phyloP scores from a whole-genome alignment of 2,113 vertebrate genomes.

The Microcebus tavaratra region DNA sequence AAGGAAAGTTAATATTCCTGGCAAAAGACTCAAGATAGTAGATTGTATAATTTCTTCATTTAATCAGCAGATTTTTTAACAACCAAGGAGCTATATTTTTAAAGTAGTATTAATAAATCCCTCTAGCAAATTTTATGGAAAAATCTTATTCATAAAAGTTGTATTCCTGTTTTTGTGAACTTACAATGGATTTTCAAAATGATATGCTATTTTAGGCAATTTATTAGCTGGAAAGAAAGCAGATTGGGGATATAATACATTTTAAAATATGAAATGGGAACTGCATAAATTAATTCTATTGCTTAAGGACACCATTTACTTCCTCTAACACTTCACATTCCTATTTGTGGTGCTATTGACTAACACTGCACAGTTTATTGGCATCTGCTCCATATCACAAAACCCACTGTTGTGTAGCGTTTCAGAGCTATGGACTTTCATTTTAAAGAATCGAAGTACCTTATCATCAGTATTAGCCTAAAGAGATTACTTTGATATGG shows the following conservation, averaged over 20 bases:
- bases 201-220: slow-evolving; percentile 36
- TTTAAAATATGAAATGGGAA: slow-evolving; percentile 24
- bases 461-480: background rate
- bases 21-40: background rate
- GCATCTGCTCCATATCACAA: slow-evolving; percentile 59
- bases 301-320: slow-evolving; percentile 55
- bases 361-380: slow-evolving; percentile 59
- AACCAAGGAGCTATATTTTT: background rate
- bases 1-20: slow-evolving; percentile 6
- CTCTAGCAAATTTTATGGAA: background rate
- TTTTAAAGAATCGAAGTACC: background rate
- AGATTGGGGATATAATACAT: slow-evolving; percentile 34
- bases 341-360: slow-evolving; percentile 61
- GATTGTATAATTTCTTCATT: background rate
- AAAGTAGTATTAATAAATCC: slow-evolving; percentile 12
- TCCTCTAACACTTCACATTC: slow-evolving; percentile 33
- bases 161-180: background rate
- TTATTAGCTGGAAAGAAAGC: slow-evolving; percentile 51
- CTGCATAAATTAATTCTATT: background rate
- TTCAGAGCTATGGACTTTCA: background rate
- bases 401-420: background rate
- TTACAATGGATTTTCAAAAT: background rate
- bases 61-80: background rate
- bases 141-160: slow-evolving; percentile 15
- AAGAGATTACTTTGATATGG: background rate